Evolutionary conservation across 2,888 invertebrate species (phyloP).

Genomic region (Blera fallax): DNA sequence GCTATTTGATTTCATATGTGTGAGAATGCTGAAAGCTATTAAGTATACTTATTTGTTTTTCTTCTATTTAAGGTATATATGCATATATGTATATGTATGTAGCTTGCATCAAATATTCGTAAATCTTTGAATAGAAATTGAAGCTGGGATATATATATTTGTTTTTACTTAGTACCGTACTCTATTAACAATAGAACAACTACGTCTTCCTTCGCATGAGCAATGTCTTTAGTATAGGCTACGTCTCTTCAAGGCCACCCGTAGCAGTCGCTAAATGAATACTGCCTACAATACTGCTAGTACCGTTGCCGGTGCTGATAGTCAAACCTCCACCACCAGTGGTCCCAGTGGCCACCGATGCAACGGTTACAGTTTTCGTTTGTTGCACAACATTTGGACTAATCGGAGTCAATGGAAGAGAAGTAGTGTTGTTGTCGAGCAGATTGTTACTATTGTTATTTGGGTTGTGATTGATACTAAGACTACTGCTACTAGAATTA

Average conservation of each 20-base stretch:
- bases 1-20: slow-evolving; percentile 49
- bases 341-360: slow-evolving; percentile 71
- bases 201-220: slow-evolving; percentile 79
- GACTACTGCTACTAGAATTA: slow-evolving; percentile 71
- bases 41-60: slow-evolving; percentile 35
- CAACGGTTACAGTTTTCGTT: slow-evolving; percentile 75
- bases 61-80: slow-evolving; percentile 45
- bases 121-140: slow-evolving; percentile 49
- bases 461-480: slow-evolving; percentile 69
- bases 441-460: slow-evolving; percentile 67
- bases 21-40: slow-evolving; percentile 63
- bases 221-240: slow-evolving; percentile 82
- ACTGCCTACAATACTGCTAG: slow-evolving; percentile 75
- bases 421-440: slow-evolving; percentile 73
- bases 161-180: slow-evolving; percentile 19
- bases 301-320: slow-evolving; percentile 49
- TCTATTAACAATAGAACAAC: slow-evolving; percentile 22
- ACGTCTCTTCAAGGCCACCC: slow-evolving; percentile 79
- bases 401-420: slow-evolving; percentile 80
- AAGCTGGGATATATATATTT: slow-evolving; percentile 37
- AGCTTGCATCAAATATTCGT: slow-evolving; percentile 57
- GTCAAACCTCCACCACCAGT: slow-evolving; percentile 50
- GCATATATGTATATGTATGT: slow-evolving; percentile 41
- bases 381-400: slow-evolving; percentile 80
- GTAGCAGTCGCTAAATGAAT: slow-evolving; percentile 75